phyloP scores from a whole-genome alignment of 2,888 invertebrate genomes.

The Scaptomyza tumidula region DNA sequence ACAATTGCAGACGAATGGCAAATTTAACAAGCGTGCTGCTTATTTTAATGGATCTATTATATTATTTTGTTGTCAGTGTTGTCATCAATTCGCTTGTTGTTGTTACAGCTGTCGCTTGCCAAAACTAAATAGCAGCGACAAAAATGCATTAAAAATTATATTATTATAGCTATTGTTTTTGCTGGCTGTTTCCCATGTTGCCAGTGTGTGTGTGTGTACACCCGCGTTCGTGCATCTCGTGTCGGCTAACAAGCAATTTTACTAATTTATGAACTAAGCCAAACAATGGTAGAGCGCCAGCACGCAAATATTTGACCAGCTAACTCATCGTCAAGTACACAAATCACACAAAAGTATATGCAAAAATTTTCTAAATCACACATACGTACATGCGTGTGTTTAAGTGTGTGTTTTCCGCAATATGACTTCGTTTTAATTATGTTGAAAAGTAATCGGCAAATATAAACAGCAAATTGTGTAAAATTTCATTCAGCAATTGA shows the following conservation, averaged over 20 bases:
- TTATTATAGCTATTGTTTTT: constrained; percentile 47
- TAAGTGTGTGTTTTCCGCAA: not conserved
- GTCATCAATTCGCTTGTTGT: constrained; percentile 27
- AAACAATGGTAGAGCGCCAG: constrained; percentile 44
- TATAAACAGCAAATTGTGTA: constrained; percentile 29
- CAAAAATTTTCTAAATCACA: not conserved
- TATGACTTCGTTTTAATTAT: constrained; percentile 23
- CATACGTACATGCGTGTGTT: not conserved
- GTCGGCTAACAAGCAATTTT: constrained; percentile 57
- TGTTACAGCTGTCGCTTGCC: constrained; percentile 62
- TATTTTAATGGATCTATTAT: constrained; percentile 65
- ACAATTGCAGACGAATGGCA: constrained; percentile 23
- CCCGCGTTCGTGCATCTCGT: constrained; percentile 5
- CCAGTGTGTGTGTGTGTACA: constrained; percentile 7
- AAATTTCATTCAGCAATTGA: constrained; percentile 30
- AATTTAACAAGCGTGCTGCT: constrained; percentile 60
- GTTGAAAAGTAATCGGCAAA: constrained; percentile 16
- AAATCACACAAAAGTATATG: constrained; percentile 23
- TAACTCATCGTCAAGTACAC: not conserved
- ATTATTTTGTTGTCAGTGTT: constrained; percentile 47
- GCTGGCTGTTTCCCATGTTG: not conserved
- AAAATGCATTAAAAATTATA: constrained; percentile 58
- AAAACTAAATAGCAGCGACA: constrained; percentile 23
- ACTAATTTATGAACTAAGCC: constrained; percentile 76
- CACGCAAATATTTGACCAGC: constrained; percentile 63